These are phyloP conservation scores for Acanthurus leucopareius DNA, from an alignment of 2,797 vertebrate genomes.

Conservation along the genomic window DNA sequence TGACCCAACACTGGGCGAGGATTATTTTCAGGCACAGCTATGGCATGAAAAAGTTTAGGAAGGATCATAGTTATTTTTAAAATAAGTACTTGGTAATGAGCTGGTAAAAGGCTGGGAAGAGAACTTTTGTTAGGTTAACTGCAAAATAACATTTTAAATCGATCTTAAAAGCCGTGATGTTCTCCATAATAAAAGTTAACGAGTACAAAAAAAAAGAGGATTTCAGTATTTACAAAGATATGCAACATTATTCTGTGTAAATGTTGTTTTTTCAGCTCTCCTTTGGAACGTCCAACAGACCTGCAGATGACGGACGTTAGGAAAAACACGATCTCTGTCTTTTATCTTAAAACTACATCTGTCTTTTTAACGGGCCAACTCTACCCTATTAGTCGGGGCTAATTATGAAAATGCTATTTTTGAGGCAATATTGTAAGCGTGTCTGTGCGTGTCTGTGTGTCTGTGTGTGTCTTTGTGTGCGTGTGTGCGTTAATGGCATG, in stretches of 20 bases:
- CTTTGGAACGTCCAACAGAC: neutral
- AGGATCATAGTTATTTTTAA: neutral
- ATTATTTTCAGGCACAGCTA: neutral
- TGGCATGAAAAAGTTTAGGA: no score
- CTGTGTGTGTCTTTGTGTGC: constrained; percentile 6
- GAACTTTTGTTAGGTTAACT: neutral
- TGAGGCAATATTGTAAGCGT: constrained; percentile 27
- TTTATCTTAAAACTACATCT: constrained; percentile 11
- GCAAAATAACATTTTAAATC: neutral
- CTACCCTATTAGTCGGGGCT: constrained; percentile 40
- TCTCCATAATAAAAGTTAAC: neutral
- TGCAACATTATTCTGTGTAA: neutral
- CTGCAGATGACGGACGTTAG: neutral
- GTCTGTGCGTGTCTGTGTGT: constrained; percentile 3
- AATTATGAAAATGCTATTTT: constrained; percentile 54
- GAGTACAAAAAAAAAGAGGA: neutral
- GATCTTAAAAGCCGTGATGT: neutral
- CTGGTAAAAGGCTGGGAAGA: neutral
- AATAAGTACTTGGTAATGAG: neutral
- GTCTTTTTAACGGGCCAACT: constrained; percentile 21
- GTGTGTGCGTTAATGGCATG: constrained; percentile 40
- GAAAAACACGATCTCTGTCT: neutral
- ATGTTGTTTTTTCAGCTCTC: neutral
- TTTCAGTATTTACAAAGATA: neutral
- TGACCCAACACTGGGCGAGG: neutral